Conservation (phyloP, 1,140 invertebrate species). For the Ladona fulva region DNA sequence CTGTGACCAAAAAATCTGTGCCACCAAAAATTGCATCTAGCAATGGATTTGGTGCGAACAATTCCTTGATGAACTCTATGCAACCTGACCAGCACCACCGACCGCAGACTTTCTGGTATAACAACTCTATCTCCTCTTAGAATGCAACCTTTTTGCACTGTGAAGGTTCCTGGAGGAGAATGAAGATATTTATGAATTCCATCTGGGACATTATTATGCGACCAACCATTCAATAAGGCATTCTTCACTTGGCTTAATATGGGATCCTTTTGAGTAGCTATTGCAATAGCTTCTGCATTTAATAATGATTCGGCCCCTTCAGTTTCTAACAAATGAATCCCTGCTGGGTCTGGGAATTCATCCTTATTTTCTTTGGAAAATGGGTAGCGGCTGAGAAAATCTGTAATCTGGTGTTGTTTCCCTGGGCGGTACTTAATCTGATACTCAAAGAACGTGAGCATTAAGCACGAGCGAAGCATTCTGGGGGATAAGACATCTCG, state of each 20-base stretch:
- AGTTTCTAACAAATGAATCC: too few relatives aligned
- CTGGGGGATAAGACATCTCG: slow-evolving; percentile 29
- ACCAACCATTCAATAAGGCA: not conserved
- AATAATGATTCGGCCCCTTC: not conserved
- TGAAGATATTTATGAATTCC: not conserved
- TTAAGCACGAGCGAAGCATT: slow-evolving; percentile 20
- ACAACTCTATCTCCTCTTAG: not conserved
- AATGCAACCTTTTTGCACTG: not conserved
- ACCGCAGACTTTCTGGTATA: not conserved
- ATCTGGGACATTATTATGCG: not conserved
- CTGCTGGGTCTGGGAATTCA: too few relatives aligned
- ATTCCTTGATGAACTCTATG: too few relatives aligned
- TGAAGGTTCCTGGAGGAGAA: not conserved
- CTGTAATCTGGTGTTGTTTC: not conserved
- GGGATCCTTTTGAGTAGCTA: not conserved
- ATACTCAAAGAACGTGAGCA: slow-evolving; percentile 24
- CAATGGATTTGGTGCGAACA: too few relatives aligned
- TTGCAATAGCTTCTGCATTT: too few relatives aligned
- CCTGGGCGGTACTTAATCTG: slow-evolving; percentile 23
- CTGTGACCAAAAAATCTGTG: too few relatives aligned
- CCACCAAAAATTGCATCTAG: too few relatives aligned
- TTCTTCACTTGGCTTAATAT: not conserved
- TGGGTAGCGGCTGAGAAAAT: too few relatives aligned
- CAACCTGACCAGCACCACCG: not conserved
- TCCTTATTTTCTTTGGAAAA: too few relatives aligned